phyloP scores from a whole-genome alignment of 2,113 vertebrate species.

The Vidua macroura region DNA sequence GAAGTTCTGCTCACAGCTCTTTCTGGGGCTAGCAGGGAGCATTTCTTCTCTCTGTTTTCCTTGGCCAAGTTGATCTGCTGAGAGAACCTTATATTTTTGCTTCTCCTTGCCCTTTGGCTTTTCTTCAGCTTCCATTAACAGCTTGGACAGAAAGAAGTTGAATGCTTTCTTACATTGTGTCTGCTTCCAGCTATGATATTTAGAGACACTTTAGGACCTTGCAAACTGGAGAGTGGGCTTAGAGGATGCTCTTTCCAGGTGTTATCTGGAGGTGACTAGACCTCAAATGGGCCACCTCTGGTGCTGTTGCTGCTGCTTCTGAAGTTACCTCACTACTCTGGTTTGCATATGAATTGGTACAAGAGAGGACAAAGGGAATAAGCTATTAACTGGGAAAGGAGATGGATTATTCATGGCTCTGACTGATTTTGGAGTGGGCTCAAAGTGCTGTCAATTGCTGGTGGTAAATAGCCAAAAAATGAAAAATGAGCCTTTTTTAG shows the following conservation, averaged over 20 bases:
- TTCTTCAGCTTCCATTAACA: neutral
- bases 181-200: neutral
- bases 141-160: neutral
- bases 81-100: neutral
- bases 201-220: neutral
- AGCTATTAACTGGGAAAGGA: neutral
- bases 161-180: neutral
- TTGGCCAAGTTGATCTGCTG: neutral
- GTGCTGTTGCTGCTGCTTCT: neutral
- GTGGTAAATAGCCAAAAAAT: conserved; percentile 48
- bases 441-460: conserved; percentile 30
- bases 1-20: neutral
- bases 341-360: neutral
- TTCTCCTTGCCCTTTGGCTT: neutral
- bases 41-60: neutral
- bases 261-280: neutral
- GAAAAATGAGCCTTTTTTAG: conserved; percentile 16
- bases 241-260: neutral
- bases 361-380: neutral
- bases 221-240: neutral
- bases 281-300: neutral
- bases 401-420: conserved; percentile 13
- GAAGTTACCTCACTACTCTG: neutral
- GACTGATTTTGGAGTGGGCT: neutral
- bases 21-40: neutral